Evolutionary conservation across 2,888 invertebrate species (phyloP), one percentile per base, ranked within the genome.

Genomic region (Cheilosia impressa): DNA sequence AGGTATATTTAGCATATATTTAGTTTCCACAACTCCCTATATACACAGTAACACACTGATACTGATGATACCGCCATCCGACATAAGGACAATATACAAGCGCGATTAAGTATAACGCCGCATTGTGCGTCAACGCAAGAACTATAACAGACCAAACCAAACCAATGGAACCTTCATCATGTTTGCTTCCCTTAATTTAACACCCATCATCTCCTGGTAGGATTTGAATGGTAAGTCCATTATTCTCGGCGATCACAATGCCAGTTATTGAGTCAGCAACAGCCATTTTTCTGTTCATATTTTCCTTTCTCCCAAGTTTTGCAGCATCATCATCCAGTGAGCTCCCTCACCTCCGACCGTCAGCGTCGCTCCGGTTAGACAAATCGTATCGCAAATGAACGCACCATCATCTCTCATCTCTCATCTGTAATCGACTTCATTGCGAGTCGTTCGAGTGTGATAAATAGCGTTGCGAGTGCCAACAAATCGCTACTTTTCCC

Each of bases 381-480:
- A 81, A 85, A 81, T 81, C 85, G 66, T 52, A 72, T 72, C 76
- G 76, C 76, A 77, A 27, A 85, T 72, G 77, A 81, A 81, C 81
- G 76, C 73, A 80, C 73, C 71, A 72, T 63, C 71, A 71, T 31
- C 31, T 31, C 31, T 7, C 31, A 31, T 31, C 31, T 31, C 31
- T 31, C 31, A 9, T 72, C 55, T 41, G 24, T 24, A 43, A 27
- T 63, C 63, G 31, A 38, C 13, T 34, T 6, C 65, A 45, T 68
- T 65, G 13, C 19, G 66, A 81, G 17, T 81, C 85, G 57, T 63
- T 85, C 71, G 76, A 85, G 76, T 81, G 85, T 85, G 72, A 85
- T 85, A 77, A 85, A 85, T 85, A 77, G 85, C 66, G 58, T 77
- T 85, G 71, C 81, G 76, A 81, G 81, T 85, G 69, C 69, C 85